Base-by-base conservation (phyloP, 2,797 vertebrate species). In the Phataginus tetradactyla region DNA sequence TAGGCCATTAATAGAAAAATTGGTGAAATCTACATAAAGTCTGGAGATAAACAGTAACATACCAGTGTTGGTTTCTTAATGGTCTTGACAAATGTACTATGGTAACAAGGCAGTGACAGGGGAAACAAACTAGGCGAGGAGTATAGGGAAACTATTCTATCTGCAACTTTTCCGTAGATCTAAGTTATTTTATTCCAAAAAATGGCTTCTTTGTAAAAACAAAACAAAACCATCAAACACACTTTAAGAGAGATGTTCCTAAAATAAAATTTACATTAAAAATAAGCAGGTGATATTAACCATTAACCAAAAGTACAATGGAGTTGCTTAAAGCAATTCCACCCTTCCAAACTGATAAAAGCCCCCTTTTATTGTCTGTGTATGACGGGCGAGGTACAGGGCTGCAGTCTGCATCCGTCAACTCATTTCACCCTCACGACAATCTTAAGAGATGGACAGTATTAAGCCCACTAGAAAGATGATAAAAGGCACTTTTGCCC, bases 101-200 rank as follows among this genome's bases (percentile, higher is more conserved):
- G 27, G 20, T 57, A 79, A 9, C 32, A 77, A 68, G 55, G 63
- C 34, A 27, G 14, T 45, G 64, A 77, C 25, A 32, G 23, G 29
- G 63, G 21, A 86, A 72, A 55, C 78, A 87, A 64, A 90, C 27
- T 75, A 74, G 20, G 21, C 88, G 25, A 92, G 29, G 17, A 34
- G 17, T 68, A 42, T 29, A 23, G 12, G 34, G 78, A 63, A 83
- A 77, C 20, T 79, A 81, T 32, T 42, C 51, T 84, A 51, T 51
- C 34, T 77, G 42, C 21, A 86, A 29, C 32, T 79, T 79, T 94
- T 64, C 63, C 77, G 66, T 71, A 88, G 81, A 75, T 57, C 83
- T 80, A 92, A 10, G 45, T 45, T 45, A 45, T 45, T 45, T 91
- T 59, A 87, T 25, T 87, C 20, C 74, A 86, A 91, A 79, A 94